phyloP scores from a whole-genome alignment of 2,113 vertebrate genomes.

The Nettapus auritus region DNA sequence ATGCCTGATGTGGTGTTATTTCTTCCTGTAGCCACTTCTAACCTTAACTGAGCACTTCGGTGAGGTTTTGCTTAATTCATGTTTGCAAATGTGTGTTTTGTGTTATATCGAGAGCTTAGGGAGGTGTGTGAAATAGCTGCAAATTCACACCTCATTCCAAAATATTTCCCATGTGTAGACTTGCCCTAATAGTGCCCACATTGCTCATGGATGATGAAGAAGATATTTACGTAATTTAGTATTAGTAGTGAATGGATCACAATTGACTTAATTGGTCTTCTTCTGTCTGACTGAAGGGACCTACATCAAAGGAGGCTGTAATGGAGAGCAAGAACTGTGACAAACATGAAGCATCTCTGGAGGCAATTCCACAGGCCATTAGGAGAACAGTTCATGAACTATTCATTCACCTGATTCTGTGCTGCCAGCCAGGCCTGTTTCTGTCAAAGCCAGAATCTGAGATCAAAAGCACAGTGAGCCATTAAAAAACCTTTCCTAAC shows the following conservation, averaged over 20 bases:
- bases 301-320: slow-evolving; percentile 33
- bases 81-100: background rate
- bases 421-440: slow-evolving; percentile 2
- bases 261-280: background rate
- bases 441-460: background rate
- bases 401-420: background rate
- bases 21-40: background rate
- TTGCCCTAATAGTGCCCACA: background rate
- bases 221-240: background rate
- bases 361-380: background rate
- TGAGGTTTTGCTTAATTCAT: background rate
- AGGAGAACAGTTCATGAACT: slow-evolving; percentile 35
- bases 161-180: background rate
- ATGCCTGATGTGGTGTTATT: background rate
- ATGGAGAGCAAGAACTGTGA: background rate
- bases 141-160: background rate
- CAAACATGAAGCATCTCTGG: background rate
- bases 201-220: background rate
- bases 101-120: background rate
- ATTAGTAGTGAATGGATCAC: background rate
- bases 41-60: background rate
- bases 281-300: background rate
- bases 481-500: slow-evolving; percentile 1
- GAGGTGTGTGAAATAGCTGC: background rate
- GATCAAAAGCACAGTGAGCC: background rate